phyloP scores from a whole-genome alignment of 2,113 vertebrate genomes.

The Scytalopus superciliaris region DNA sequence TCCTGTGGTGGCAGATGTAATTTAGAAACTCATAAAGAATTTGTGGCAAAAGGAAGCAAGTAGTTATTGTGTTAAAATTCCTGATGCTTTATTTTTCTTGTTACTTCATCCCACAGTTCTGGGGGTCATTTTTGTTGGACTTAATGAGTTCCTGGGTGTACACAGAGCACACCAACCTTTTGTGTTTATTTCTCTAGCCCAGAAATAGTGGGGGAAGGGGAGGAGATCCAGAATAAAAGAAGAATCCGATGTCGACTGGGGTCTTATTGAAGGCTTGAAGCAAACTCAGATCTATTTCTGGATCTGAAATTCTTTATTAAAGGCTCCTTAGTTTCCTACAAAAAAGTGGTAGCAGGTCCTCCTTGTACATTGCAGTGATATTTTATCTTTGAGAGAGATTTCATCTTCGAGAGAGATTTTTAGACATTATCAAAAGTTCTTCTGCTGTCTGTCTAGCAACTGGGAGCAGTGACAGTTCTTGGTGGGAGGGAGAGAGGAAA shows the following conservation, averaged over 20 bases:
- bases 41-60: not conserved
- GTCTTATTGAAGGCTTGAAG: not conserved
- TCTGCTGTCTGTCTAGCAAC: not conserved
- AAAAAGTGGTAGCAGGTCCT: not conserved
- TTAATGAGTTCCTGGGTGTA: not conserved
- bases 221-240: not conserved
- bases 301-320: not conserved
- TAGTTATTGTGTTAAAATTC: not conserved
- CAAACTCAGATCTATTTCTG: not conserved
- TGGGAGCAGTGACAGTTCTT: not conserved
- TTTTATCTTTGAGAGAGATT: not conserved
- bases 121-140: not conserved
- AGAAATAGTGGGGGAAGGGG: not conserved
- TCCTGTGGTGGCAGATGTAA: not conserved
- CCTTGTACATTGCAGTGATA: not conserved
- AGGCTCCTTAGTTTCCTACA: not conserved
- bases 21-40: not conserved
- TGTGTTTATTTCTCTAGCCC: not conserved
- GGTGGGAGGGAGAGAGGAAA: not conserved
- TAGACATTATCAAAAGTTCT: not conserved
- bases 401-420: not conserved
- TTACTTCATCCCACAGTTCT: not conserved
- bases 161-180: not conserved
- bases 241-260: not conserved
- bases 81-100: not conserved